phyloP scores from a whole-genome alignment of 2,113 vertebrate genomes.

The Thamnaconus septentrionalis region DNA sequence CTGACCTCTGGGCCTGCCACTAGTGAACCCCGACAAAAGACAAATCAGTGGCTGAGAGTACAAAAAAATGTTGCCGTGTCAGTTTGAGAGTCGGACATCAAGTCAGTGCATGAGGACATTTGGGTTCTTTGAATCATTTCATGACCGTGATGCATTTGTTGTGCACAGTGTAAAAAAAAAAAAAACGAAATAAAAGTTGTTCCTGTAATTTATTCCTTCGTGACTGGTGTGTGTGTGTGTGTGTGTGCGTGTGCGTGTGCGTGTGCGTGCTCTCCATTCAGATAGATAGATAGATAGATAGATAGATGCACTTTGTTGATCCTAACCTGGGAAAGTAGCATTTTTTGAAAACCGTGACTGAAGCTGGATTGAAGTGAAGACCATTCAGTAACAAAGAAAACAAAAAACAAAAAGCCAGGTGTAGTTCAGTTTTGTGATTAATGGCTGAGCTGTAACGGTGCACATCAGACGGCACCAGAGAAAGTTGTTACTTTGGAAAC shows the following conservation, averaged over 20 bases:
- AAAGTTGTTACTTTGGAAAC: conserved; percentile 5
- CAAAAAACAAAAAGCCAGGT: too few species aligned
- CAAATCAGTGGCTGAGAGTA: not conserved
- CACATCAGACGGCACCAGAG: not conserved
- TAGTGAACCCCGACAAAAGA: not conserved
- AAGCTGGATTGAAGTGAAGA: too few species aligned
- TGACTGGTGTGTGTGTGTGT: too few species aligned
- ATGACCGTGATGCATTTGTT: conserved; percentile 10
- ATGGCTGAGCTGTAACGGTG: not conserved
- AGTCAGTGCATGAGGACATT: conserved; percentile 24
- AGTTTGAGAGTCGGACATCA: not conserved
- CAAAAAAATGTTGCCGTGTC: not conserved
- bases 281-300: too few species aligned
- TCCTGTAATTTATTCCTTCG: too few species aligned
- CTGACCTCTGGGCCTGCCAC: not conserved
- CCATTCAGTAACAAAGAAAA: too few species aligned
- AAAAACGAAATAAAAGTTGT: too few species aligned
- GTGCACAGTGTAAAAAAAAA: conserved; percentile 6
- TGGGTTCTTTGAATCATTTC: conserved; percentile 12
- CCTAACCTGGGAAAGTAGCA: too few species aligned
- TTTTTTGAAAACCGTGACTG: too few species aligned
- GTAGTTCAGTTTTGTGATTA: not conserved
- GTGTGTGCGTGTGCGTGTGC: too few species aligned
- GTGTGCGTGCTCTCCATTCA: too few species aligned
- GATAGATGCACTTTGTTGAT: too few species aligned